A percentile compares a stretch with the other conserved stretches of the same genome.
These are phyloP conservation scores for Hylaea fasciaria DNA, from an alignment of 2,888 invertebrate genomes.

Conservation along the genomic window DNA sequence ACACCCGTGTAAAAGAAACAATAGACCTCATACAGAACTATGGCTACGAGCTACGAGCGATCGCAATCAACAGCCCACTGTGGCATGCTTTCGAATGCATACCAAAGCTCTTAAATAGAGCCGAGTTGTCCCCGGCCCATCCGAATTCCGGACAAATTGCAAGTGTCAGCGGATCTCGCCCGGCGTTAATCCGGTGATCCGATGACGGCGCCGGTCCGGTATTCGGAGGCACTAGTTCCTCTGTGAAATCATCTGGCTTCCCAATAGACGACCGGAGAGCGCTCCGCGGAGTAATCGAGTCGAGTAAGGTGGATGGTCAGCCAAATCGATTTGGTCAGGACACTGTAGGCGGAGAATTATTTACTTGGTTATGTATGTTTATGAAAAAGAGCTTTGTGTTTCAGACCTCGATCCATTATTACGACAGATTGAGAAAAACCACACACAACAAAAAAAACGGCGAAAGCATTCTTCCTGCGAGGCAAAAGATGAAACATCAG, in stretches of 20 bases:
- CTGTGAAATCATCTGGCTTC: slow-evolving; percentile 18
- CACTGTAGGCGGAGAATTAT: too few relatives aligned
- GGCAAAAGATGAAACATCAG: too few relatives aligned
- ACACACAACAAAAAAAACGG: too few relatives aligned
- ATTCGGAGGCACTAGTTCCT: slow-evolving; percentile 12
- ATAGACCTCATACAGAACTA: too few relatives aligned
- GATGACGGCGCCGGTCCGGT: slow-evolving; percentile 33
- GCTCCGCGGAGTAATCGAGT: background rate
- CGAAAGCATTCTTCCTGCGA: too few relatives aligned
- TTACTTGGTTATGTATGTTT: background rate
- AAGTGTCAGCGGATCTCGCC: slow-evolving; percentile 41
- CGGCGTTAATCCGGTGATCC: slow-evolving; percentile 34
- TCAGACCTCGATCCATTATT: too few relatives aligned
- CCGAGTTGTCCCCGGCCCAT: slow-evolving; percentile 13
- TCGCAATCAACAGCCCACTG: too few relatives aligned
- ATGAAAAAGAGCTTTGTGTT: background rate
- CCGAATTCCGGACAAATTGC: slow-evolving; percentile 49
- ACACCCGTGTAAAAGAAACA: too few relatives aligned
- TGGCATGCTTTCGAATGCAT: too few relatives aligned
- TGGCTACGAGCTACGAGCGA: too few relatives aligned
- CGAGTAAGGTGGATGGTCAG: background rate
- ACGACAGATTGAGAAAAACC: too few relatives aligned
- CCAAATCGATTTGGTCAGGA: background rate
- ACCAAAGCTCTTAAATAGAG: background rate
- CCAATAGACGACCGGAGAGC: slow-evolving; percentile 2